These are phyloP conservation scores for Cladorhizidae sp. DNA, from an alignment of 37 sponge, comb jelly and placozoan genomes.

Conservation along the genomic window DNA sequence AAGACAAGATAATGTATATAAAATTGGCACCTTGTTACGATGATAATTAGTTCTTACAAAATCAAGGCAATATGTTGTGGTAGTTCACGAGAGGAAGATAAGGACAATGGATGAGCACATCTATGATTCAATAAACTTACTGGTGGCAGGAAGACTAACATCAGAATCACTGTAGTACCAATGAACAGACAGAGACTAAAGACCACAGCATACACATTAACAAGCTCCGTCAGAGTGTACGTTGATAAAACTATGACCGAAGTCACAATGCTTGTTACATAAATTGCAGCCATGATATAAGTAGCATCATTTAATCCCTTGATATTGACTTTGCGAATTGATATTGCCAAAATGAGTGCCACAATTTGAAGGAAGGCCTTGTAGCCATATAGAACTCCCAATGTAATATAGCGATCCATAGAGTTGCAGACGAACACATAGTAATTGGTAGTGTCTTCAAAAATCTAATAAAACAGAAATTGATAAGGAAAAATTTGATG, in stretches of 20 bases:
- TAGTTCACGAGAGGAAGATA: too few species aligned
- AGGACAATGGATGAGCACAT: too few species aligned
- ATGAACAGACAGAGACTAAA: conserved; percentile 15
- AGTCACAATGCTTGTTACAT: conserved; percentile 42
- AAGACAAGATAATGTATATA: too few species aligned
- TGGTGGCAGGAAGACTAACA: conserved; percentile 42
- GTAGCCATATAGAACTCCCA: conserved; percentile 45
- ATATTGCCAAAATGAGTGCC: conserved; percentile 43
- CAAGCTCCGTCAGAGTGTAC: conserved; percentile 25
- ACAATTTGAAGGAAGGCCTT: conserved; percentile 45
- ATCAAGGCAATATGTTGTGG: too few species aligned
- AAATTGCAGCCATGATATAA: conserved; percentile 45
- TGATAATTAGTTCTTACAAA: too few species aligned
- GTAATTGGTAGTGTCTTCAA: not conserved
- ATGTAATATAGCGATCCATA: not conserved
- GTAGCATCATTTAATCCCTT: conserved; percentile 49
- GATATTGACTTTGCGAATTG: conserved; percentile 46
- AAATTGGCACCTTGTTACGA: too few species aligned
- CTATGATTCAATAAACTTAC: too few species aligned
- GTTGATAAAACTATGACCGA: conserved; percentile 23
- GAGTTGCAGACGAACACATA: conserved; percentile 40
- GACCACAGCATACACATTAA: conserved; percentile 16
- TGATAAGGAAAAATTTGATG: too few species aligned
- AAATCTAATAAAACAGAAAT: not conserved
- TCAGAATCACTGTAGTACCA: conserved; percentile 43